phyloP scores from a whole-genome alignment of 2,888 invertebrate genomes.

The Agonopterix heracliana region DNA sequence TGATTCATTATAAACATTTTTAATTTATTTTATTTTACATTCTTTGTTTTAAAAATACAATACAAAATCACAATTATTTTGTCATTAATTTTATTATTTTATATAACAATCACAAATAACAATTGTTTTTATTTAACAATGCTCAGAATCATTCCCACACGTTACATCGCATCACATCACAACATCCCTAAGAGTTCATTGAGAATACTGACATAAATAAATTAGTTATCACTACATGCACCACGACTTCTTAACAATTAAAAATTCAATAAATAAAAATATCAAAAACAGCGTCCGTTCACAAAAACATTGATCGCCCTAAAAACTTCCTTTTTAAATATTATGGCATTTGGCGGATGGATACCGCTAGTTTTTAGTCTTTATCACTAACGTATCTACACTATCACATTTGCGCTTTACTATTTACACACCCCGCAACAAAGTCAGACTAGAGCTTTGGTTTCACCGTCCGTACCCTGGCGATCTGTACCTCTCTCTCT shows the following conservation, averaged over 20 bases:
- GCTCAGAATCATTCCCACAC: neutral
- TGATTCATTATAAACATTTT: constrained; percentile 34
- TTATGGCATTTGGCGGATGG: constrained; percentile 65
- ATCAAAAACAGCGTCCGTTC: constrained; percentile 41
- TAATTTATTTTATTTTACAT: constrained; percentile 47
- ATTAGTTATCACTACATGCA: constrained; percentile 64
- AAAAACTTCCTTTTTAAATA: constrained; percentile 47
- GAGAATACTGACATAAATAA: constrained; percentile 71
- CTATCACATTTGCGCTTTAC: constrained; percentile 75
- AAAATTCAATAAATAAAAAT: constrained; percentile 68
- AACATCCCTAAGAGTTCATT: constrained; percentile 51
- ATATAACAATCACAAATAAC: constrained; percentile 43
- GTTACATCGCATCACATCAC: constrained; percentile 46
- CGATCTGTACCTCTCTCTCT: constrained; percentile 51
- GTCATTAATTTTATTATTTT: constrained; percentile 32
- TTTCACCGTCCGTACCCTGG: constrained; percentile 68
- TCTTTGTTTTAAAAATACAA: constrained; percentile 55
- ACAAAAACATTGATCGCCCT: constrained; percentile 19
- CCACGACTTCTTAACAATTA: constrained; percentile 56
- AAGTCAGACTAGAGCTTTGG: constrained; percentile 72
- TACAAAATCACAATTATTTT: constrained; percentile 56
- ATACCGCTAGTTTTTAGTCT: constrained; percentile 66
- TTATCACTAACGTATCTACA: constrained; percentile 67
- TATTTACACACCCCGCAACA: constrained; percentile 60
- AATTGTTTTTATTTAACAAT: constrained; percentile 26